Evolutionary conservation across 2,113 vertebrate species (phyloP), one percentile per base, ranked within the genome.

Genomic region (Saccopteryx bilineata): DNA sequence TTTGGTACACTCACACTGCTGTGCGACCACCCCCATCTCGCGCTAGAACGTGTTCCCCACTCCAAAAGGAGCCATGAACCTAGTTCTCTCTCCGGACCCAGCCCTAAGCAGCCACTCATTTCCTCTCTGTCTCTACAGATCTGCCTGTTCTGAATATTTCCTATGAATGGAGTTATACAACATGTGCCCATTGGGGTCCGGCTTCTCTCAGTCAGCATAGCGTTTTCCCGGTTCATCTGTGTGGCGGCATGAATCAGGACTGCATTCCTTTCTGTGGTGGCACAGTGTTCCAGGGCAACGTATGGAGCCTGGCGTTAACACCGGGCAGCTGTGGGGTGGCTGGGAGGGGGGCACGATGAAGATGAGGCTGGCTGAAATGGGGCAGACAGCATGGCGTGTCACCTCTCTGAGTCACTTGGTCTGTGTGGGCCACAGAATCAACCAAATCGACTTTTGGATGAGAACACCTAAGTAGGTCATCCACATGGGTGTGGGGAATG

Each of bases 1-100:
- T 54, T 19, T 4, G 1, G 56, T 3, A 15, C 5, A 0, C 9
- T 9, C 5, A 0, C 14, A 5, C 0, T 3, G 3, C 1, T 2
- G 5, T 5, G 12, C 19, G 5, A 9, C 7, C 2, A 0, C 18
- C 13, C 0, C 56, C 4, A 0, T 14, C 19, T 7, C 7, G 5
- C 13, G 80, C 60, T 26, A 48, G 83, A 68, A 9, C 11, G 12
- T 4, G 80, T 8, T 28, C 8, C 48, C 7, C 3, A 7, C 1
- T 4, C 9, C 7, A 1, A 50, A 66, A 46, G 69, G 61, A 91
- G 23, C 14, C 26, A 0, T 0, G 4, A 0, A 4, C 33, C 58
- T n/a, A 1, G 9, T 18, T n/a, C 54, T n/a, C 2, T 31, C 48
- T 39, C 4, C 1, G 18, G 18, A 56, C 78, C 19, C 50, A 18